phyloP scores from a whole-genome alignment of 1,140 invertebrate species.

The Drosophila dunni region DNA sequence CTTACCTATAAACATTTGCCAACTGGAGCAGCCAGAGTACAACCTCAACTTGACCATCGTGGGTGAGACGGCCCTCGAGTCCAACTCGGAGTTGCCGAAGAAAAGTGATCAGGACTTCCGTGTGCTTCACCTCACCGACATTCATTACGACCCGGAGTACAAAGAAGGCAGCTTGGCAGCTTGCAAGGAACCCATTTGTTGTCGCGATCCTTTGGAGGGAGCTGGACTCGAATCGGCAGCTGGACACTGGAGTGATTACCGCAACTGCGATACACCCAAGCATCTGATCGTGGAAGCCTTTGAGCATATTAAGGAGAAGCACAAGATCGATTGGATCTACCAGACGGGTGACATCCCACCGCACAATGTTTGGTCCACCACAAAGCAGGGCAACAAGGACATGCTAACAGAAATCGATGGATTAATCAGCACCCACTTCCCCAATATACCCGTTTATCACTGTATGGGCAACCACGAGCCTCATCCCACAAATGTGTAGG shows the following conservation, averaged over 20 bases:
- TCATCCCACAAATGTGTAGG: slow-evolving; percentile 90
- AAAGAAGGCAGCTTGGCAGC: slow-evolving; percentile 86
- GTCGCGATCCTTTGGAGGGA: slow-evolving; percentile 85
- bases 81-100: slow-evolving; percentile 47
- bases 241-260: slow-evolving; percentile 91
- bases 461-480: slow-evolving; percentile 95
- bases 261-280: slow-evolving; percentile 89
- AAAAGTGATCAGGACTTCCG: slow-evolving; percentile 80
- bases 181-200: slow-evolving; percentile 92
- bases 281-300: slow-evolving; percentile 87
- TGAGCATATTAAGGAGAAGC: slow-evolving; percentile 85
- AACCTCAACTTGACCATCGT: slow-evolving; percentile 57
- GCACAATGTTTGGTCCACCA: slow-evolving; percentile 93
- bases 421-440: slow-evolving; percentile 87
- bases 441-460: slow-evolving; percentile 88
- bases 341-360: slow-evolving; percentile 94
- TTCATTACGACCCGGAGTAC: slow-evolving; percentile 92
- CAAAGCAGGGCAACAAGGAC: slow-evolving; percentile 87
- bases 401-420: slow-evolving; percentile 87
- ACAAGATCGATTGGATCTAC: slow-evolving; percentile 90
- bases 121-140: slow-evolving; percentile 92
- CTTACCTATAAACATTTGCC: slow-evolving; percentile 69
- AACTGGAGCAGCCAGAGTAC: slow-evolving; percentile 55
- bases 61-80: slow-evolving; percentile 31
- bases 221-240: slow-evolving; percentile 67